Evolutionary conservation across 2,888 invertebrate species (phyloP), one percentile per base, ranked within the genome.

Genomic region (Odiellus spinosus): DNA sequence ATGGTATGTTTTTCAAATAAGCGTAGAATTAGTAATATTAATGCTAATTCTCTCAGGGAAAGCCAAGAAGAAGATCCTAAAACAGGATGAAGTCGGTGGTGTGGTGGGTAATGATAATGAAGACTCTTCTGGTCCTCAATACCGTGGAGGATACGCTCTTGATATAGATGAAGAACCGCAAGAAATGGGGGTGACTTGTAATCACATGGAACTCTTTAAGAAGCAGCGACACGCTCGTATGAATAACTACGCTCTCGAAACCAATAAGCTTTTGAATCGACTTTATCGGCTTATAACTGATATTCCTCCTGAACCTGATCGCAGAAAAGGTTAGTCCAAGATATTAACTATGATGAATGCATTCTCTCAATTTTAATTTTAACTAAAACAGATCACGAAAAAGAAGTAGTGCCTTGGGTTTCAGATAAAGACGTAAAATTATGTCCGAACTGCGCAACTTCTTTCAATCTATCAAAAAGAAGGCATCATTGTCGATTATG

Each of bases 231-330:
- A 76, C 59, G 69, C 73, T 2, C 71, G 82, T 49, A 70, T 93
- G 49, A 91, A 95, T 67, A 76, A 87, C 58, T 84, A 83, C 63
- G 85, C 90, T 0, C 80, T 85, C 10, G 90, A 95, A 69, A 95
- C 93, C 1, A 98, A 98, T 65, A 93, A 90, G 66, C 69, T 96
- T 47, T 75, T 96, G 43, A 91, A 96, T 62, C 74, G 96, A 56
- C 70, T 98, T 57, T 90, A 93, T 66, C 86, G 90, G 64, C 71
- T 98, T 49, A 73, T 95, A 33, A 76, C 78, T 57, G 81, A 85
- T 63, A 75, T 82, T 66, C 84, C 90, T 4, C 59, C 60, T 60
- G 69, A 61, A 46, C 56, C 60, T 34, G 56, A 56, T 6, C 59
- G 59, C 43, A 52, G 61, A 44, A 60, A 60, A 59, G 57, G 60